Percentiles rank a stretch among this genome's conserved stretches.
Evolutionary conservation across 2,797 vertebrate species (phyloP).

Genomic region (Catamblyrhynchus diadema): DNA sequence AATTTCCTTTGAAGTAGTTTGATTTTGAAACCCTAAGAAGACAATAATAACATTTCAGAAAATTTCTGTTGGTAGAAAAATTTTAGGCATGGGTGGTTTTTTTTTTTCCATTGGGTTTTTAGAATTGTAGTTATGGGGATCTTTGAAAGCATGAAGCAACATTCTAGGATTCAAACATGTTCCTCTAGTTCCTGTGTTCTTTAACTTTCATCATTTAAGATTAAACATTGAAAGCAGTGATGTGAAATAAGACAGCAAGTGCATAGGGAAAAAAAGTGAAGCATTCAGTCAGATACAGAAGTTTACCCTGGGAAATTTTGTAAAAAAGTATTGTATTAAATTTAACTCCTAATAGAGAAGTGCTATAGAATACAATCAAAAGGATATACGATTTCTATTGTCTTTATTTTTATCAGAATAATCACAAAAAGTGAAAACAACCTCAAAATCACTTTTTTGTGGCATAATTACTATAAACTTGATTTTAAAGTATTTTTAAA

Average conservation of each 20-base stretch:
- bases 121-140: neutral
- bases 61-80: constrained; percentile 12
- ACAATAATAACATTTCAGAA: neutral
- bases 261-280: neutral
- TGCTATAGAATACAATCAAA: neutral
- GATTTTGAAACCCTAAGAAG: constrained; percentile 2
- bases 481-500: neutral
- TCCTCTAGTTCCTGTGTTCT: constrained; percentile 45
- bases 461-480: neutral
- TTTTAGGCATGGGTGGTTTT: neutral
- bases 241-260: constrained; percentile 42
- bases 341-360: neutral
- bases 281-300: neutral
- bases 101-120: neutral
- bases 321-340: neutral
- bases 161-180: constrained; percentile 19
- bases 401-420: neutral
- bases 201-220: constrained; percentile 46
- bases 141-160: constrained; percentile 24
- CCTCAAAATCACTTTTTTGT: neutral
- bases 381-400: neutral
- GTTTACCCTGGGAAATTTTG: neutral
- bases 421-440: neutral
- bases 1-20: neutral
- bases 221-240: constrained; percentile 59